Evolutionary conservation across 2,888 invertebrate genomes (phyloP).

Genomic region (Lagria hirta): DNA sequence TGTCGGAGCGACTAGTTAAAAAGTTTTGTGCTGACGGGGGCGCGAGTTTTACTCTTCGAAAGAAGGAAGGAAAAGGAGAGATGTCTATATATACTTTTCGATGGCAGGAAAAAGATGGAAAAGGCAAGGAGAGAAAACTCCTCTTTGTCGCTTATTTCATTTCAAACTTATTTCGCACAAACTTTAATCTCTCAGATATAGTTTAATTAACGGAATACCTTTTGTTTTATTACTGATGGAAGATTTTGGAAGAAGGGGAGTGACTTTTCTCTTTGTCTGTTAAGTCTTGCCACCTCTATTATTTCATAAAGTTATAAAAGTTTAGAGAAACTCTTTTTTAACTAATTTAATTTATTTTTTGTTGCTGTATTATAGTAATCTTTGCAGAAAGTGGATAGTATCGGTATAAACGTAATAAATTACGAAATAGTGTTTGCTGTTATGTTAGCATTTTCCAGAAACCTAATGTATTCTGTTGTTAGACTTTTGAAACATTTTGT

Average conservation of each 20-base stretch:
- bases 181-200: slow-evolving; percentile 48
- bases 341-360: too few species aligned
- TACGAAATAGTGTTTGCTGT: too few species aligned
- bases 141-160: slow-evolving; percentile 42
- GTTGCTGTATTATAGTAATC: too few species aligned
- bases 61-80: slow-evolving; percentile 22
- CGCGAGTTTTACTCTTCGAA: slow-evolving; percentile 36
- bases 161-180: slow-evolving; percentile 41
- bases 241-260: not conserved
- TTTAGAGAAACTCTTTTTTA: too few species aligned
- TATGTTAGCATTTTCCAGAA: too few species aligned
- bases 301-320: too few species aligned
- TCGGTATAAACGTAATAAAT: too few species aligned
- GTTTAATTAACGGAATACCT: slow-evolving; percentile 48
- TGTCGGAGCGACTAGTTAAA: slow-evolving; percentile 49
- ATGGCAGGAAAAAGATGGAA: slow-evolving; percentile 9
- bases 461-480: too few species aligned
- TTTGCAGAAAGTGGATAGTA: too few species aligned
- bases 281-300: slow-evolving; percentile 9
- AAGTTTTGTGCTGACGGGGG: slow-evolving; percentile 47
- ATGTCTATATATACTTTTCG: too few species aligned
- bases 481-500: too few species aligned
- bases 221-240: slow-evolving; percentile 37
- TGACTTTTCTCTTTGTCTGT: not conserved
- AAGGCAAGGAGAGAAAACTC: slow-evolving; percentile 33